phyloP scores from a whole-genome alignment of 2,797 vertebrate genomes.

The Diglossa cyanea region DNA sequence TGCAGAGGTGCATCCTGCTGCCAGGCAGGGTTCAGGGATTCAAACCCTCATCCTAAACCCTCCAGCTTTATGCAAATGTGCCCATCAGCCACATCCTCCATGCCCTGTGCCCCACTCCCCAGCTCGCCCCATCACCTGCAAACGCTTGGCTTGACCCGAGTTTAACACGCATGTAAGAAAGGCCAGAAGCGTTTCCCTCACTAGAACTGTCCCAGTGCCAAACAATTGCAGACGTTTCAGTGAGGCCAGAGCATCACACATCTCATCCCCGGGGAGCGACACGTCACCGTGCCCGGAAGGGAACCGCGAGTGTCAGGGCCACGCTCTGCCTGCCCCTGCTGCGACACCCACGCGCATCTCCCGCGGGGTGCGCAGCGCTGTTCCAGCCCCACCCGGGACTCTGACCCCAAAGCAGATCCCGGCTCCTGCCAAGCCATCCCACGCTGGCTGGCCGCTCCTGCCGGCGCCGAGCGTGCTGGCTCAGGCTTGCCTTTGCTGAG shows the following conservation, averaged over 20 bases:
- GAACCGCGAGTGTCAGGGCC: fast-evolving
- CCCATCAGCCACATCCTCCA: not conserved
- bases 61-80: not conserved
- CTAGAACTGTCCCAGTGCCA: not conserved
- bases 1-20: not conserved
- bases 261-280: not conserved
- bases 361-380: fast-evolving
- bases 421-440: not conserved
- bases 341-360: fast-evolving
- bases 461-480: not conserved
- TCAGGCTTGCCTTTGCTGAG: not conserved
- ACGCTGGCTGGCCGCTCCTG: not conserved
- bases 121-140: not conserved
- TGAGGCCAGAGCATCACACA: not conserved
- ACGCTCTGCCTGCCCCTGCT: not conserved
- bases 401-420: not conserved
- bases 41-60: not conserved
- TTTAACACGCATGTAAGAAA: not conserved
- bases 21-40: not conserved
- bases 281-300: not conserved
- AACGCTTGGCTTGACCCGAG: not conserved
- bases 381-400: too few species aligned
- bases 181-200: not conserved
- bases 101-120: not conserved
- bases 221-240: not conserved